Base-by-base conservation (phyloP, 2,113 vertebrate genomes). In the Paramormyrops kingsleyae region DNA sequence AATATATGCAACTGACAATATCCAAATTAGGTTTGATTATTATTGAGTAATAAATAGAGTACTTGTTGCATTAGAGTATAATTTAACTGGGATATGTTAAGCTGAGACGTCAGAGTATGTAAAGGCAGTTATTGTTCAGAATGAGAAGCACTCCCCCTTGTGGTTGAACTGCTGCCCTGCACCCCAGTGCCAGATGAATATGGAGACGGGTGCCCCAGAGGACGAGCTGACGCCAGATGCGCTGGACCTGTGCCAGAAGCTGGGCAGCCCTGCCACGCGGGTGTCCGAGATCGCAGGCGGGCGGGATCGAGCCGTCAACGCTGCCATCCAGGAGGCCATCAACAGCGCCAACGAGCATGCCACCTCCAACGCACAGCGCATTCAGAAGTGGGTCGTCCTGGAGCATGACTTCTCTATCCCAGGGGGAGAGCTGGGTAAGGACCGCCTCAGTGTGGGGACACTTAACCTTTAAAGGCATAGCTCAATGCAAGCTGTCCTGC, bases 381-480 rank as follows among this genome's bases (percentile, higher is more conserved):
- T 99, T 44, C 98, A 97, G 93, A 99, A 98, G 91, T 99, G 97
- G 97, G 5, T 90, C 3, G 44, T 99, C 0, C 93, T 99, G 91
- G 95, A 97, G 2, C 95, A 94, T 17, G 99, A 99, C 91, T 99
- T 99, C 42, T 98, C 98, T 0, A 24, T 98, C 15, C 0, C 21
- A 0, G 96, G 97, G 0, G 98, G 98, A 77, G 98, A 99, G 92
- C 96, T 99, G 0, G 98, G 99, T 99, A 90, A 87, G 84, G n/a
- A 17, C 50, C 6, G 5, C 17, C 15, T 24, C 7, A 84, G 35
- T 8, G 50, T 50, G 49, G 85, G 80, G 35, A 31, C 39, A 44
- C 27, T 42, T 77, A 80, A 80, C 31, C 31, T 80, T 80, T 39
- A 42, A 19, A 42, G 74, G 35, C 31, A 77, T 19, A 19, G 70